phyloP scores from a whole-genome alignment of 2,113 vertebrate species.

The Bos javanicus region DNA sequence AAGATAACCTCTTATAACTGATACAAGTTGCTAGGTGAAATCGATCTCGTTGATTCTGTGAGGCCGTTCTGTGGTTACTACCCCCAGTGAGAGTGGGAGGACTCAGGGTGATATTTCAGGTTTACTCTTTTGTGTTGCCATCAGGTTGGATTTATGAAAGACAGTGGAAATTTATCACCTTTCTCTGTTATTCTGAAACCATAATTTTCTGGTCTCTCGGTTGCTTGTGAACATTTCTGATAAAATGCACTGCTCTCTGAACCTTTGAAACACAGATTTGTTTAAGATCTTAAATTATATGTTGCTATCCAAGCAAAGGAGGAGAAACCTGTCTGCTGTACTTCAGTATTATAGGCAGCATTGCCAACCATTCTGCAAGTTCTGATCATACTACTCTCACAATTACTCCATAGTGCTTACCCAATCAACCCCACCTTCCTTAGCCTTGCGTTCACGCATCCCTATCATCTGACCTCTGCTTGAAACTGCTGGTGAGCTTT shows the following conservation, averaged over 20 bases:
- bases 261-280: constrained; percentile 25
- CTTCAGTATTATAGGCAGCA: neutral
- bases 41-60: neutral
- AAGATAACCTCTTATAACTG: neutral
- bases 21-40: neutral
- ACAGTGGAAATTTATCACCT: constrained; percentile 40
- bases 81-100: neutral
- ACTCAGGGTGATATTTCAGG: constrained; percentile 27
- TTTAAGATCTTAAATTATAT: constrained; percentile 51
- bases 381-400: neutral
- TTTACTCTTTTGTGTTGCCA: neutral
- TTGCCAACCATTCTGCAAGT: neutral
- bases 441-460: neutral
- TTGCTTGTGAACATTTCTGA: constrained; percentile 52
- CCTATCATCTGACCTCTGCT: neutral
- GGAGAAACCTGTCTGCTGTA: neutral
- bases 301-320: neutral
- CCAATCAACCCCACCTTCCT: neutral
- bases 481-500: neutral
- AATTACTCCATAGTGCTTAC: neutral
- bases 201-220: constrained; percentile 55
- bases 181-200: constrained; percentile 26
- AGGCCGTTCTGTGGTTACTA: neutral
- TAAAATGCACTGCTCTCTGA: constrained; percentile 38
- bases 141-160: constrained; percentile 57